Base-by-base conservation (phyloP, 2,797 vertebrate species). In the Philypnodon macrostomus region DNA sequence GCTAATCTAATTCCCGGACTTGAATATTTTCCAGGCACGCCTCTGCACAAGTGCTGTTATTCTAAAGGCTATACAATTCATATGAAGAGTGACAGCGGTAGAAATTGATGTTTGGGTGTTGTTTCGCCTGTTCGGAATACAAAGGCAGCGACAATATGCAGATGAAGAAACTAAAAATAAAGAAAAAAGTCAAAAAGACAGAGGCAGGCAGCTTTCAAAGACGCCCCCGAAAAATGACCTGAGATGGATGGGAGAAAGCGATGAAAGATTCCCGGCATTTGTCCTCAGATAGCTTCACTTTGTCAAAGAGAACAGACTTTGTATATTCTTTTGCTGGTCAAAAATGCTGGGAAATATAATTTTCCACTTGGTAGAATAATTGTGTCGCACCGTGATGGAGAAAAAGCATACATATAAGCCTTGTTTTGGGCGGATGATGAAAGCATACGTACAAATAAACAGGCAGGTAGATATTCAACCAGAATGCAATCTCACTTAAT, bases 11-110 rank as follows among this genome's bases (percentile, higher is more conserved):
- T 58, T 67, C 63, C 48, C 31, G 45, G 50, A 45, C 12, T 23
- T 50, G 48, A 66, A 66, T 63, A 55, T 63, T 65, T 63, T 58
- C 33, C 51, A 56, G 40, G 27, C 16, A 54, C 54, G 5, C 64
- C 57, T 54, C 46, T 54, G 16, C 57, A 46, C 37, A 33, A 41
- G 34, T 34, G 9, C 17, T 40, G 19, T 48, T 35, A 46, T 45
- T 53, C 57, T 59, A 24, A 37, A 17, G 47, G 11, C 39, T 27
- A 27, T 15, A 57, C 19, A 1, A 47, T 44, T 67, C 29, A 65
- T 48, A 75, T 65, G 13, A 54, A 65, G 64, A 72, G 38, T 57
- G 72, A 61, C 67, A 57, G 65, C 33, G 21, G 11, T 30, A 38
- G 24, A 66, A 45, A 57, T 37, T 14, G 38, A 16, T 1, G 12